Percentiles rank a stretch among this genome's conserved stretches.
phyloP scores from a whole-genome alignment of 2,113 vertebrate genomes.

The Alectura lathami region DNA sequence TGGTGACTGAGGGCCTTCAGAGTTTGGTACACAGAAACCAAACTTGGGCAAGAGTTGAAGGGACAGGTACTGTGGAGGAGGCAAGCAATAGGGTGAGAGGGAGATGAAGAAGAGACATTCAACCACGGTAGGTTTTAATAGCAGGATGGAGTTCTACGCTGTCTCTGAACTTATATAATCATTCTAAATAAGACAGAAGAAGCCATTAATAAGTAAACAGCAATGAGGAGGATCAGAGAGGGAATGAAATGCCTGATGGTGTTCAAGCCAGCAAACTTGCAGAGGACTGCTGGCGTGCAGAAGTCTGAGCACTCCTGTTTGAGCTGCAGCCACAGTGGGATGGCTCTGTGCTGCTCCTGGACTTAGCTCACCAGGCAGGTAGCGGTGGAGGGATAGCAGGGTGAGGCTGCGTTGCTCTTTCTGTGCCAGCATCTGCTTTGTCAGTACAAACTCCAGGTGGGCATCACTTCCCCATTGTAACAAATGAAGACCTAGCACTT shows the following conservation, averaged over 20 bases:
- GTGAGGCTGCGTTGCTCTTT: background rate
- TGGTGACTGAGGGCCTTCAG: background rate
- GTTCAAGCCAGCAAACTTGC: background rate
- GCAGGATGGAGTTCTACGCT: background rate
- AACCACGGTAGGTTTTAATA: background rate
- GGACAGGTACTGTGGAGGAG: background rate
- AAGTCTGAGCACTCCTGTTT: background rate
- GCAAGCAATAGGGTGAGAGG: background rate
- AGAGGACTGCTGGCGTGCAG: background rate
- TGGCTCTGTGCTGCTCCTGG: rapidly evolving
- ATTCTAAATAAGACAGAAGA: constrained; percentile 52
- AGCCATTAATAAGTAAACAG: constrained; percentile 64
- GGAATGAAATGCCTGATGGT: constrained; percentile 17
- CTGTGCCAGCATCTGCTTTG: background rate
- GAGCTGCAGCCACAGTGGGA: background rate
- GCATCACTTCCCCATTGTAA: background rate
- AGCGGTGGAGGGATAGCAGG: rapidly evolving
- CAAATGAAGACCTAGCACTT: background rate
- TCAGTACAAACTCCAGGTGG: background rate
- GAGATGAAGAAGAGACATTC: background rate
- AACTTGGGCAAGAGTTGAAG: background rate
- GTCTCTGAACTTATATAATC: constrained; percentile 40
- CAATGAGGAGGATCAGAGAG: background rate
- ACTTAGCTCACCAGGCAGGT: background rate
- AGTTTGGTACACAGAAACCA: background rate